Conservation (phyloP, 2,113 vertebrate genomes). For the Sarotherodon lohbergeri region DNA sequence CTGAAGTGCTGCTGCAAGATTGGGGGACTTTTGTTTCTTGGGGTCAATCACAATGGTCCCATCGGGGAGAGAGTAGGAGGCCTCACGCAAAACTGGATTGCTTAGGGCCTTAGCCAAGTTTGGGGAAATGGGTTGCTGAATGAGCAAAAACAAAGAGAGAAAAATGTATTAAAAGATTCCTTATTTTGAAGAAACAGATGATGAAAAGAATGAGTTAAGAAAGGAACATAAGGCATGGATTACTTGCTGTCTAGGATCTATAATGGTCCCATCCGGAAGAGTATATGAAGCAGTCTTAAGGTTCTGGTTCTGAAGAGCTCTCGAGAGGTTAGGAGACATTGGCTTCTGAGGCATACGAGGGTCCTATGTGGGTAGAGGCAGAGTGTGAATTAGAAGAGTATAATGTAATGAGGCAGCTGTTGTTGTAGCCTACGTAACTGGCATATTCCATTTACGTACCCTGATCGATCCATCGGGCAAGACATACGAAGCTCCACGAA, state of each 20-base stretch:
- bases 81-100: slow-evolving; percentile 53
- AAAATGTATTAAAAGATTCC: not conserved
- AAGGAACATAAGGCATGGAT: not conserved
- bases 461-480: slow-evolving; percentile 64
- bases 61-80: slow-evolving; percentile 62
- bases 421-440: not conserved
- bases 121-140: slow-evolving; percentile 59
- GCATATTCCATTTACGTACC: slow-evolving; percentile 18
- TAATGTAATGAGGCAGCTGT: not conserved
- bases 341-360: slow-evolving; percentile 41
- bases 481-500: slow-evolving; percentile 64
- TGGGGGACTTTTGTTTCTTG: slow-evolving; percentile 47
- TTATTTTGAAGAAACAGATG: not conserved
- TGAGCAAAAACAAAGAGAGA: not conserved
- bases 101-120: slow-evolving; percentile 50
- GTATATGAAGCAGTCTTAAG: slow-evolving; percentile 66
- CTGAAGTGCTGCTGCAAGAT: slow-evolving; percentile 62
- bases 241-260: slow-evolving; percentile 61
- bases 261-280: slow-evolving; percentile 62
- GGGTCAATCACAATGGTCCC: slow-evolving; percentile 64
- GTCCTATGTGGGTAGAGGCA: slow-evolving; percentile 28
- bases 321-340: slow-evolving; percentile 64
- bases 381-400: not conserved
- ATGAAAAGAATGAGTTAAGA: not conserved
- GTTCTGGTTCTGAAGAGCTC: slow-evolving; percentile 66